phyloP scores from a whole-genome alignment of 2,797 vertebrate genomes.

The Microcaecilia unicolor region DNA sequence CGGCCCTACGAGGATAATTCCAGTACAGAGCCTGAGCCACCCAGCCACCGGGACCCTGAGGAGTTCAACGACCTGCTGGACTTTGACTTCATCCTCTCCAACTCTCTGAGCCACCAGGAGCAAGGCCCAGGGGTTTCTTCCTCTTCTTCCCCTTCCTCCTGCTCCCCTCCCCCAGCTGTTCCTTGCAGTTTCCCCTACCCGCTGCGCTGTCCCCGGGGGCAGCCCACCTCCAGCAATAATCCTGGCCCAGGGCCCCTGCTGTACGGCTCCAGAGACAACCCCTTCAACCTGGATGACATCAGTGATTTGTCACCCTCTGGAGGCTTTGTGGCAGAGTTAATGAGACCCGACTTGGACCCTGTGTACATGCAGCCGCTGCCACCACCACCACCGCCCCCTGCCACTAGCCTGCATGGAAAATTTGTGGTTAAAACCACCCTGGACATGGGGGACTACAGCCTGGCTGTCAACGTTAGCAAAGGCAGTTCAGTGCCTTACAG shows the following conservation, averaged over 20 bases:
- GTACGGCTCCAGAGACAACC: slow-evolving; percentile 32
- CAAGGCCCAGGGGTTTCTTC: slow-evolving; percentile 52
- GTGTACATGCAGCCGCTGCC: slow-evolving; percentile 74
- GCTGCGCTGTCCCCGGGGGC: slow-evolving; percentile 58
- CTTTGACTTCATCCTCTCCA: slow-evolving; percentile 95
- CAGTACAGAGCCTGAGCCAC: slow-evolving; percentile 47
- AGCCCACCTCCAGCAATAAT: slow-evolving; percentile 37
- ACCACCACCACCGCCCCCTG: slow-evolving; percentile 32
- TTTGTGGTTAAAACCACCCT: slow-evolving; percentile 85
- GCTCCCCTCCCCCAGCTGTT: slow-evolving; percentile 57
- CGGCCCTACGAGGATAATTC: slow-evolving; percentile 54
- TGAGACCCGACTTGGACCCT: slow-evolving; percentile 88
- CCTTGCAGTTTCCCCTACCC: slow-evolving; percentile 65
- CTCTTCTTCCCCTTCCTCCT: slow-evolving; percentile 57
- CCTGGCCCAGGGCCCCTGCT: slow-evolving; percentile 20
- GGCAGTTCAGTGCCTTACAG: slow-evolving; percentile 26
- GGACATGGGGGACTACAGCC: slow-evolving; percentile 76
- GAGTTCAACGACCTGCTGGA: slow-evolving; percentile 83
- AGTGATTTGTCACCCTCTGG: slow-evolving; percentile 86
- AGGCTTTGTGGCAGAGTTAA: slow-evolving; percentile 91
- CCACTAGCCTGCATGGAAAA: slow-evolving; percentile 79
- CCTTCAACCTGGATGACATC: slow-evolving; percentile 79
- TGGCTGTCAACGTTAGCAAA: slow-evolving; percentile 62
- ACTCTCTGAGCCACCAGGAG: slow-evolving; percentile 78
- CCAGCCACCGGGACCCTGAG: slow-evolving; percentile 75